phyloP scores from a whole-genome alignment of 2,113 vertebrate species.

The Todiramphus chloris region DNA sequence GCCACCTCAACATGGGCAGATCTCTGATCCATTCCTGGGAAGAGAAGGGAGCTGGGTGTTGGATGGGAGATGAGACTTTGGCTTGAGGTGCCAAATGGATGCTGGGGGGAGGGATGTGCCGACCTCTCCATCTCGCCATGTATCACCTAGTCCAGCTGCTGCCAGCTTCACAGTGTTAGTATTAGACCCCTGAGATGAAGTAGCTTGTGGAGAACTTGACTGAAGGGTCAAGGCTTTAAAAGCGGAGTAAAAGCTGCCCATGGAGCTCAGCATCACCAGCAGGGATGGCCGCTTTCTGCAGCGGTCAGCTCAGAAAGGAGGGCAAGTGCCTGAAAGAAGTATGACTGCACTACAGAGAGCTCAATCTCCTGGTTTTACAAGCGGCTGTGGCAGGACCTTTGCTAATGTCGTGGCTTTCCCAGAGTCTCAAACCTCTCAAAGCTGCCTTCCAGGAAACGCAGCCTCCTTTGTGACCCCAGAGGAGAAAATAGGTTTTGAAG shows the following conservation, averaged over 20 bases:
- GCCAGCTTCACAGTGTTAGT: neutral
- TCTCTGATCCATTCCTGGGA: neutral
- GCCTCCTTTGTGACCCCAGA: neutral
- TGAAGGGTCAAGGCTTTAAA: neutral
- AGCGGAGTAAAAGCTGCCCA: neutral
- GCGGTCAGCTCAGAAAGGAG: neutral
- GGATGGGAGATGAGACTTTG: neutral
- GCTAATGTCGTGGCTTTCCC: neutral
- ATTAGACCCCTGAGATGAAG: neutral
- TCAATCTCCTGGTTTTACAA: neutral
- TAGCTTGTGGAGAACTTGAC: neutral
- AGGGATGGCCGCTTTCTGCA: neutral
- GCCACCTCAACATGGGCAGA: no score
- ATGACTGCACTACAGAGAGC: neutral
- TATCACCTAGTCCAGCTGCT: neutral
- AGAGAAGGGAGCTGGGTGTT: neutral
- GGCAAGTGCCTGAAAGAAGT: neutral
- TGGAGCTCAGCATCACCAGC: neutral
- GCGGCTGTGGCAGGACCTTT: neutral
- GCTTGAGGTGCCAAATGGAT: fast-evolving
- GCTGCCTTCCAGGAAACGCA: neutral
- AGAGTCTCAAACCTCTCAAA: neutral
- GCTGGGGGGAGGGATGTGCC: no score
- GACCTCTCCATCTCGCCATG: neutral
- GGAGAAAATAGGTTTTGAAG: slow-evolving; percentile 28